Percentiles rank a stretch among this genome's conserved stretches.
These are phyloP conservation scores for Stenolophus ochropezus DNA, from an alignment of 2,888 invertebrate species.

Conservation along the genomic window DNA sequence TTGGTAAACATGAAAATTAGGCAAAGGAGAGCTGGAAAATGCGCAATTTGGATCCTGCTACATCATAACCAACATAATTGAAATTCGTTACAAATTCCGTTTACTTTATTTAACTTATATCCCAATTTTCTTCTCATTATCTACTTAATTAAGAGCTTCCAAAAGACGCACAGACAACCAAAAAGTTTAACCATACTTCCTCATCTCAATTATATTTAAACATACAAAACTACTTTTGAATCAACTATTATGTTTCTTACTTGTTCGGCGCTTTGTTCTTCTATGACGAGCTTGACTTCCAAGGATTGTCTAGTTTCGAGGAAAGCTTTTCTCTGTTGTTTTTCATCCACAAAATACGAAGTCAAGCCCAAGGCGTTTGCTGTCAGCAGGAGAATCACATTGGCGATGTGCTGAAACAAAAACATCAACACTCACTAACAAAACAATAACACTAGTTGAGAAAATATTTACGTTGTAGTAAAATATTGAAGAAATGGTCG, in stretches of 20 bases:
- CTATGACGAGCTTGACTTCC: constrained; percentile 93
- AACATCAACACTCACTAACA: neutral
- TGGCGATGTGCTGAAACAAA: constrained; percentile 81
- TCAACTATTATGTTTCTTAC: constrained; percentile 75
- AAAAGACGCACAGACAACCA: neutral
- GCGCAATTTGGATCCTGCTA: too few species aligned
- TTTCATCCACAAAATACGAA: constrained; percentile 85
- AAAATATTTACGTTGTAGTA: neutral
- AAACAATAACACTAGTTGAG: constrained; percentile 34
- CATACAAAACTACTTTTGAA: too few species aligned
- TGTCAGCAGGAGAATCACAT: constrained; percentile 81
- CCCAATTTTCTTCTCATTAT: neutral
- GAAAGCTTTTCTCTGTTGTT: constrained; percentile 91
- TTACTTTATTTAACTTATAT: neutral
- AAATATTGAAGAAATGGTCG: neutral
- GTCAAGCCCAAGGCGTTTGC: constrained; percentile 85
- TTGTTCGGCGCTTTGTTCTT: constrained; percentile 95
- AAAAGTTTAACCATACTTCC: too few species aligned
- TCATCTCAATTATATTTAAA: too few species aligned
- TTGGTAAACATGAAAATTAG: too few species aligned
- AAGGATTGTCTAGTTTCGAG: constrained; percentile 92
- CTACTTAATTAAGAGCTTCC: neutral
- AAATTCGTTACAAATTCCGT: neutral
- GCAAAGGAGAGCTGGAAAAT: too few species aligned
- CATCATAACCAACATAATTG: neutral